Evolutionary conservation across 2,797 vertebrate genomes (phyloP).

Genomic region (Crotalus adamanteus): DNA sequence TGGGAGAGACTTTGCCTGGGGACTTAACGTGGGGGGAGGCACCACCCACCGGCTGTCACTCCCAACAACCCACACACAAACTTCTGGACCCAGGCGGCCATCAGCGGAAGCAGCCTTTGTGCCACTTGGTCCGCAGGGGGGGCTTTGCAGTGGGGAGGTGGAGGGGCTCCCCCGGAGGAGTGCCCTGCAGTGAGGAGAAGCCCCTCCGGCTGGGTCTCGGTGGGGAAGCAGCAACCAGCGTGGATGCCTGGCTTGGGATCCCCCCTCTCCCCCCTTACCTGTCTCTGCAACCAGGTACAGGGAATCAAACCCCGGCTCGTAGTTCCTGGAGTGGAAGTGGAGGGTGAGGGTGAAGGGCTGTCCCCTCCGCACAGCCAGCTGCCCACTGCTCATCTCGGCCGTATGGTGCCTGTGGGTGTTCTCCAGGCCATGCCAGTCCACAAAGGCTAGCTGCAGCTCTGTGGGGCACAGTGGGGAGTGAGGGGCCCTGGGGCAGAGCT

Average conservation of each 20-base stretch:
- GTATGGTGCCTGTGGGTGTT: conserved; percentile 82
- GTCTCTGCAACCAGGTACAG: conserved; percentile 79
- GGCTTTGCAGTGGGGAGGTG: background rate
- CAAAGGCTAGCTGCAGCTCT: conserved; percentile 77
- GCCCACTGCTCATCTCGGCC: conserved; percentile 74
- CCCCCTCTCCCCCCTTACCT: conserved; percentile 64
- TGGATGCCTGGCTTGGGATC: background rate
- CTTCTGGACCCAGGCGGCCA: background rate
- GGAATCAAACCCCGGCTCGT: conserved; percentile 69
- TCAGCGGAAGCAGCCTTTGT: background rate
- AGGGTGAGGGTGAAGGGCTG: conserved; percentile 78
- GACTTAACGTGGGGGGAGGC: background rate
- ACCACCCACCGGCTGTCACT: background rate
- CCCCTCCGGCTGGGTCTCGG: background rate
- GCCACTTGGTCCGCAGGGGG: background rate
- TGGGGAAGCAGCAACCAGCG: background rate
- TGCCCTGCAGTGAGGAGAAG: background rate
- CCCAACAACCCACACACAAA: background rate
- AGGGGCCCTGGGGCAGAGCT: background rate
- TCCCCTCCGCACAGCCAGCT: conserved; percentile 80
- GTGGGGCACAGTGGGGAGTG: background rate
- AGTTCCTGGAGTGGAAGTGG: conserved; percentile 72
- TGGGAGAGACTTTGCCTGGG: background rate
- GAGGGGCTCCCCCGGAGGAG: background rate
- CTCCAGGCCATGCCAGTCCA: conserved; percentile 73